A percentile compares a stretch with the other conserved stretches of the same genome.
Evolutionary conservation across 2,113 vertebrate genomes (phyloP).

Genomic region (Bolborhynchus lineola): DNA sequence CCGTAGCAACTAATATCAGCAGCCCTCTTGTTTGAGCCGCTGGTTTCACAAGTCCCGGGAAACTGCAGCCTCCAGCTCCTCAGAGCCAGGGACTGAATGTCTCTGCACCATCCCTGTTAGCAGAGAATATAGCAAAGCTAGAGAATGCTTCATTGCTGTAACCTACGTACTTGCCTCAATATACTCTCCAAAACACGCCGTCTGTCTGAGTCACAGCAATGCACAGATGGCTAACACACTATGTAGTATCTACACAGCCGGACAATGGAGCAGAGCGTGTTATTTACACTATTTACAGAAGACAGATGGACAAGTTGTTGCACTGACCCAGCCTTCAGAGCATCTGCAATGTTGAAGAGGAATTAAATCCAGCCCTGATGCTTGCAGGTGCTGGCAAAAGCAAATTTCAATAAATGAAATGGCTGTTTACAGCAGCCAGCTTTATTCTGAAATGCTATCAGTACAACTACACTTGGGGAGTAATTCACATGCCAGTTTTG

Average conservation of each 20-base stretch:
- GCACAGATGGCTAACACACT: conserved; percentile 17
- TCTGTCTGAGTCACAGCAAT: neutral
- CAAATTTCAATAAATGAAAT: neutral
- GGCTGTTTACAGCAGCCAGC: neutral
- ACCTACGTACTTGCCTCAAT: neutral
- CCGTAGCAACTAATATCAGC: neutral
- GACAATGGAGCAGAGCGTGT: neutral
- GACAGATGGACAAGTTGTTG: conserved; percentile 35
- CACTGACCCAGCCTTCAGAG: neutral
- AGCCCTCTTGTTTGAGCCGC: neutral
- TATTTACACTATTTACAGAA: conserved; percentile 26
- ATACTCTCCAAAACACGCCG: neutral
- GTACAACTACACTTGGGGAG: neutral
- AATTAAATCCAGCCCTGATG: neutral
- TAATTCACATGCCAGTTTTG: neutral
- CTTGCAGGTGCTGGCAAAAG: conserved; percentile 19
- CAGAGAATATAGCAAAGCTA: neutral
- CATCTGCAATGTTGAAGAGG: neutral
- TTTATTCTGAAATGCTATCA: neutral
- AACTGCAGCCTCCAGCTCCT: neutral
- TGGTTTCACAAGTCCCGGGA: neutral
- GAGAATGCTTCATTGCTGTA: neutral
- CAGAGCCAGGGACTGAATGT: neutral
- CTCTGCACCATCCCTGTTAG: neutral
- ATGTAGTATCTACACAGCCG: neutral